Percentiles rank a stretch among this genome's conserved stretches.
phyloP scores from a whole-genome alignment of 37 sponge, comb jelly and placozoan species.

The Tethya wilhelma region DNA sequence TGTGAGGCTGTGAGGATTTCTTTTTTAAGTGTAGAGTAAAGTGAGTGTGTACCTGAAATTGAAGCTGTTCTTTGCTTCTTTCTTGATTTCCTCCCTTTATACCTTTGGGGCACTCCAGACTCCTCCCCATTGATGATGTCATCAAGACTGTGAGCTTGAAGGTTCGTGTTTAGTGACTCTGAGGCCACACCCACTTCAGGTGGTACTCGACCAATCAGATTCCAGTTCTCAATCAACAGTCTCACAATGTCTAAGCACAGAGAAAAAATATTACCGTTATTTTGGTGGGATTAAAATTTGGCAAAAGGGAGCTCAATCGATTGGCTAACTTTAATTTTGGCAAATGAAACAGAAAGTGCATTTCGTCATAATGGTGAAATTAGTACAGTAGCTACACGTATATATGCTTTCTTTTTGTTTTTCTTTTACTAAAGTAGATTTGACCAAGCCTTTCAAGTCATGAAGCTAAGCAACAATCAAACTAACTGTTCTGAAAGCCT shows the following conservation, averaged over 20 bases:
- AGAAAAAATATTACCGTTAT: too few relatives aligned
- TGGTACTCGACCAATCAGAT: slow-evolving; percentile 46
- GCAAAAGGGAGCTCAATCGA: too few relatives aligned
- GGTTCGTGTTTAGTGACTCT: not conserved
- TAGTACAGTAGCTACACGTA: too few relatives aligned
- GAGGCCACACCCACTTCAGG: slow-evolving; percentile 2
- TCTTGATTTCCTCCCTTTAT: not conserved
- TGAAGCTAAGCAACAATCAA: too few relatives aligned
- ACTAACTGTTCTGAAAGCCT: too few relatives aligned
- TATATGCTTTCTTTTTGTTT: too few relatives aligned
- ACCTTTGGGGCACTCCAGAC: not conserved
- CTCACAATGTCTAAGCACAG: slow-evolving; percentile 22
- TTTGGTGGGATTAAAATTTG: too few relatives aligned
- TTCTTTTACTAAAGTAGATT: too few relatives aligned
- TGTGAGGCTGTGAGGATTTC: slow-evolving; percentile 16
- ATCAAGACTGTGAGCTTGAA: not conserved
- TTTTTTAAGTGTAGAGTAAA: slow-evolving; percentile 9
- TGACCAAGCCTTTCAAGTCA: too few relatives aligned
- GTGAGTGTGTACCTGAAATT: slow-evolving; percentile 30
- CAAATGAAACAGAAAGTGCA: too few relatives aligned
- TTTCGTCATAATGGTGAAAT: too few relatives aligned
- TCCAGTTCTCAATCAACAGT: slow-evolving; percentile 36
- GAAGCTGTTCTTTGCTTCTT: slow-evolving; percentile 25
- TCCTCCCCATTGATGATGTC: not conserved
- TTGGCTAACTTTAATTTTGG: too few relatives aligned